A percentile compares a stretch with the other conserved stretches of the same genome.
Conservation (phyloP, 2,888 invertebrate genomes). For the Sialis fuliginosa region DNA sequence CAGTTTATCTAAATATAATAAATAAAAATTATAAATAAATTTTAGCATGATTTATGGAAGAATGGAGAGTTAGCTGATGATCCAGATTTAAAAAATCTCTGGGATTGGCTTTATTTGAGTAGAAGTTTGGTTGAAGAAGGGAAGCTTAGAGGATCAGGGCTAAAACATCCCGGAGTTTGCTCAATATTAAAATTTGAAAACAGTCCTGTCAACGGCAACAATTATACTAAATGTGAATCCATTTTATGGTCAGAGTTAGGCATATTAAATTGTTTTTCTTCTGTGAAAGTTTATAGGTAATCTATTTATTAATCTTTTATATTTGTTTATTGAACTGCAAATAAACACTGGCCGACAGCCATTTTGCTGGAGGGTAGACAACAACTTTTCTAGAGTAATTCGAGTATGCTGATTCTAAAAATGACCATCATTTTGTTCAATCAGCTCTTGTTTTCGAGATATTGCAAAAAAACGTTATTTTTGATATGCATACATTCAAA, state of each 20-base stretch:
- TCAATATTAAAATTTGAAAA: slow-evolving; percentile 35
- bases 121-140: slow-evolving; percentile 50
- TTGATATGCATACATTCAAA: too few relatives aligned
- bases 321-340: background rate
- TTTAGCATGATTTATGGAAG: slow-evolving; percentile 52
- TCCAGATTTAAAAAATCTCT: slow-evolving; percentile 55
- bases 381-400: too few relatives aligned
- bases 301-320: background rate
- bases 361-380: too few relatives aligned
- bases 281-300: slow-evolving; percentile 36
- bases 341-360: too few relatives aligned
- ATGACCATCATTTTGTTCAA: too few relatives aligned
- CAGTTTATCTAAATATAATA: slow-evolving; percentile 1
- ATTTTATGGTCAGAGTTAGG: slow-evolving; percentile 48
- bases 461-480: too few relatives aligned
- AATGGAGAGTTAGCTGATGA: slow-evolving; percentile 67
- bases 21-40: slow-evolving; percentile 7
- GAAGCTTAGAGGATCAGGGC: slow-evolving; percentile 31
- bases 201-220: slow-evolving; percentile 18
- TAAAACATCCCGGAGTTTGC: slow-evolving; percentile 44
- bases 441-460: too few relatives aligned
- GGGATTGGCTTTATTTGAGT: slow-evolving; percentile 68
- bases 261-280: slow-evolving; percentile 28
- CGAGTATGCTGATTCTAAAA: too few relatives aligned
- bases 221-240: slow-evolving; percentile 36